Conservation (phyloP, 2,888 invertebrate genomes). For the Anthophora plumipes region DNA sequence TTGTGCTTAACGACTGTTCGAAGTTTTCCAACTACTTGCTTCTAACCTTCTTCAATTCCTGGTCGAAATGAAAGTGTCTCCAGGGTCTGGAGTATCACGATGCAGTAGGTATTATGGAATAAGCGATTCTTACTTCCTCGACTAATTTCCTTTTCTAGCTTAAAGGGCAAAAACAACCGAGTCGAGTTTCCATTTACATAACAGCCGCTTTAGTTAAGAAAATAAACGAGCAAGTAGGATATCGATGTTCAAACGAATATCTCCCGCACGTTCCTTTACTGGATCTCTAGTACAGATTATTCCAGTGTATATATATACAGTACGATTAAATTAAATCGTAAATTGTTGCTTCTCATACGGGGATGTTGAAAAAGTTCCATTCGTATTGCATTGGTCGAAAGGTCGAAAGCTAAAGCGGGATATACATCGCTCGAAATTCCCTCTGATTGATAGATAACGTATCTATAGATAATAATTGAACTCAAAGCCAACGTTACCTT, state of each 20-base stretch:
- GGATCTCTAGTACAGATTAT: not conserved
- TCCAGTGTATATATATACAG: not conserved
- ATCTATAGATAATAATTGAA: too few species aligned
- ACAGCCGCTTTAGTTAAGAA: not conserved
- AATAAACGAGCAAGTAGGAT: not conserved
- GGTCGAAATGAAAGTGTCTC: conserved; percentile 30
- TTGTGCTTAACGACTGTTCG: conserved; percentile 18
- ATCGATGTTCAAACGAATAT: not conserved
- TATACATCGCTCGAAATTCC: too few species aligned
- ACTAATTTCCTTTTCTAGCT: conserved; percentile 12
- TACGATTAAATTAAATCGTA: conserved; percentile 6
- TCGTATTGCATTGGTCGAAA: not conserved
- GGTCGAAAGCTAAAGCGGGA: too few species aligned
- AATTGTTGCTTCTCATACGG: not conserved
- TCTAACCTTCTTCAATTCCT: not conserved
- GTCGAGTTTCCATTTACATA: conserved; percentile 8
- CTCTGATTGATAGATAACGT: too few species aligned
- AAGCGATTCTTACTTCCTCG: conserved; percentile 21
- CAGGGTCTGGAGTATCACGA: not conserved
- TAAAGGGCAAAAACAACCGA: not conserved
- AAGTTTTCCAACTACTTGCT: conserved; percentile 11
- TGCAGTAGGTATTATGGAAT: not conserved
- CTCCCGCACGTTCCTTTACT: not conserved
- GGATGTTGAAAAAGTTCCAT: conserved; percentile 16
- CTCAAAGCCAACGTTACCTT: too few species aligned